Base-by-base conservation (phyloP, 2,888 invertebrate genomes). In the Cephus pygmeus region DNA sequence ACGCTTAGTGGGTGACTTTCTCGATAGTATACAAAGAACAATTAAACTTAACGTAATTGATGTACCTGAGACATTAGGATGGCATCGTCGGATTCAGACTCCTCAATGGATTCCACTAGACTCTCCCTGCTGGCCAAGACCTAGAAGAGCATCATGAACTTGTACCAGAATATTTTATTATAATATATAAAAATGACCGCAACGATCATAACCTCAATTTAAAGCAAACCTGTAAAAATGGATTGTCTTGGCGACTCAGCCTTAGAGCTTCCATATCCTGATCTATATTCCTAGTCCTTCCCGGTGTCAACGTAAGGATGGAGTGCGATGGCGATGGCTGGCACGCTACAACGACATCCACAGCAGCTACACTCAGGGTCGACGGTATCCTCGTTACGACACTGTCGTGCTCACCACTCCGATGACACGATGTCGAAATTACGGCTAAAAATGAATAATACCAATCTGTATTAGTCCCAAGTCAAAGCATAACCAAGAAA, bases 201-300 rank as follows among this genome's bases (percentile, higher is more conserved):
- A 56, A 23, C 23, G 56, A 23, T 23, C 56, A 56, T 56, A 56
- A 56, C 23, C 56, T 56, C 56, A 56, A 56, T 56, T 56, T 23
- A 9, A 23, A 56, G 12, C 31, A 15, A 90, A 96, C 96, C 94
- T 96, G 95, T 81, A 97, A 92, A 89, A 96, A 96, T 2, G 97
- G 97, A 92, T 97, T 97, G 91, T 97, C 97, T 91, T 96, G 96
- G 80, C 97, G 93, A 12, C 96, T 96, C 73, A 96, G 93, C 86
- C 96, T 93, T 73, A 97, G 92, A 34, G 96, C 95, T 90, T 96
- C 96, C 96, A 97, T 96, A 88, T 97, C 97, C 91, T 96, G 95
- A 87, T 96, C 96, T 87, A 96, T 95, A 91, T 96, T 96, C 84
- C 96, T 93, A 81, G 95, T 95, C 83, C 96, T 93, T 33, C 96